phyloP scores from a whole-genome alignment of 2,113 vertebrate genomes.

The Sminthopsis crassicaudata region DNA sequence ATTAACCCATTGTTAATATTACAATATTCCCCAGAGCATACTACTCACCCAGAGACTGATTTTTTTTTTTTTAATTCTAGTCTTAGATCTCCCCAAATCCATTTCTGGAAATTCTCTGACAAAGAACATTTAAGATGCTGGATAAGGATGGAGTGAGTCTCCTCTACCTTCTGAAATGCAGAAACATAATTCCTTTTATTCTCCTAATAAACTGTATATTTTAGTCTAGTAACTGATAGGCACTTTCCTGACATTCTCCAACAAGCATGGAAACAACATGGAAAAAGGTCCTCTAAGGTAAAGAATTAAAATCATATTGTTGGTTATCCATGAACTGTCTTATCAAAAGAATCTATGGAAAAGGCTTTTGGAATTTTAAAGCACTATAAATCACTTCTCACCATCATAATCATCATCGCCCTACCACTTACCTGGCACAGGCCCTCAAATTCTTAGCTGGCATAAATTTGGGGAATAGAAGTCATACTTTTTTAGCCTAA shows the following conservation, averaged over 20 bases:
- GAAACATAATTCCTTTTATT: neutral
- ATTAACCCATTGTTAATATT: neutral
- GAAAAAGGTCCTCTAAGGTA: neutral
- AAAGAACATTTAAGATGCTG: neutral
- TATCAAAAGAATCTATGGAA: neutral
- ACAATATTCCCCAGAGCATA: slow-evolving; percentile 10
- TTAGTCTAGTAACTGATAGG: neutral
- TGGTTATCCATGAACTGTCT: neutral
- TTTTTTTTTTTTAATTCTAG: slow-evolving; percentile 16
- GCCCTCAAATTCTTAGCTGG: neutral
- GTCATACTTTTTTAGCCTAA: neutral
- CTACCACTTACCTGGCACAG: neutral
- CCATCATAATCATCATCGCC: neutral
- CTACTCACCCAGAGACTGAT: neutral
- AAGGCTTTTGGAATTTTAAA: neutral
- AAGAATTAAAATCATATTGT: neutral
- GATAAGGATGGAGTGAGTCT: neutral
- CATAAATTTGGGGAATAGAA: neutral
- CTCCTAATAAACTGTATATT: neutral
- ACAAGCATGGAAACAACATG: neutral
- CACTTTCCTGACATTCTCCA: neutral
- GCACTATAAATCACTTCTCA: neutral
- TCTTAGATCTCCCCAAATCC: slow-evolving; percentile 11
- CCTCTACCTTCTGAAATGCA: neutral
- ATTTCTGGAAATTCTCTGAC: neutral